A percentile compares a stretch with the other conserved stretches of the same genome.
These are phyloP conservation scores for Mormyrus lacerda DNA, from an alignment of 2,113 vertebrate genomes.

Conservation along the genomic window DNA sequence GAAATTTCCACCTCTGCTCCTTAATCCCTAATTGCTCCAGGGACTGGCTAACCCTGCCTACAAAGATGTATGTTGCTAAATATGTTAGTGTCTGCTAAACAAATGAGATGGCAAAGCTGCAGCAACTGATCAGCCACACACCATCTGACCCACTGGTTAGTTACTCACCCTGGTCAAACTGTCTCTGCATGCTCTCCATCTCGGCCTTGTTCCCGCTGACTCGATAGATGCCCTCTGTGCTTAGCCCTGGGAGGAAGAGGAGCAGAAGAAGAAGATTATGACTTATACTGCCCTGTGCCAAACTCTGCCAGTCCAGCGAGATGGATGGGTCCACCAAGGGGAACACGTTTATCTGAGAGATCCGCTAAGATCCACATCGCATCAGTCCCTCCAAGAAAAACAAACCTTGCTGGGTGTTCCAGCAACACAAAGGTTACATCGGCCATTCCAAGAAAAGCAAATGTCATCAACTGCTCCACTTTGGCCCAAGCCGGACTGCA, in stretches of 20 bases:
- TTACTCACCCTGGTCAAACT: conserved; percentile 85
- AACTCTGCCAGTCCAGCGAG: not conserved
- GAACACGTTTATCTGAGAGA: not conserved
- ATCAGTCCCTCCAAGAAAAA: not conserved
- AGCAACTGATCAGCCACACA: not conserved
- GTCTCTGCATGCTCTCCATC: conserved; percentile 90
- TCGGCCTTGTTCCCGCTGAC: conserved; percentile 95
- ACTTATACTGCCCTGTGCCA: not conserved
- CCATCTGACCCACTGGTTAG: not conserved
- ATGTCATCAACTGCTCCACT: not conserved
- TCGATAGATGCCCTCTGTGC: conserved; percentile 88
- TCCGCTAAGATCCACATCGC: not conserved
- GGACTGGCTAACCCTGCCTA: not conserved
- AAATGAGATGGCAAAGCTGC: not conserved
- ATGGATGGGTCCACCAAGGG: not conserved
- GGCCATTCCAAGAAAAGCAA: not conserved
- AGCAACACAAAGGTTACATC: not conserved
- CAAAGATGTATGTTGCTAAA: not conserved
- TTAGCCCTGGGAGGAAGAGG: conserved; percentile 61
- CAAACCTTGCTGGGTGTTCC: not conserved
- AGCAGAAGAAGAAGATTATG: not conserved
- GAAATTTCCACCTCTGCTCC: not conserved
- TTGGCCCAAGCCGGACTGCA: not conserved
- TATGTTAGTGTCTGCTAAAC: not conserved
- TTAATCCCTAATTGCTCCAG: not conserved